These are phyloP conservation scores for Coreius guichenoti DNA, from an alignment of 2,797 vertebrate species.

Conservation along the genomic window DNA sequence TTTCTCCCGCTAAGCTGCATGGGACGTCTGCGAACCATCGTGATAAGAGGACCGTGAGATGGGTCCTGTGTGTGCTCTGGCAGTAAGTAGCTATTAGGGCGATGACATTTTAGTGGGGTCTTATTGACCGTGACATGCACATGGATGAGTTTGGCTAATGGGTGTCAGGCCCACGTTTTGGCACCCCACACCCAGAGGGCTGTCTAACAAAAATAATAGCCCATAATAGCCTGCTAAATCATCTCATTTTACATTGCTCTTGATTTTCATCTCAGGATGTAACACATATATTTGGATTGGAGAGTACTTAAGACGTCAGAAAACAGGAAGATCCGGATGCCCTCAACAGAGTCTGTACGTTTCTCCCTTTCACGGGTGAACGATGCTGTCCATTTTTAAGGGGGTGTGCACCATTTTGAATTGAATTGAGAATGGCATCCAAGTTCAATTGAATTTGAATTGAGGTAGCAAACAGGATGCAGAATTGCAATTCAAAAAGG, in stretches of 20 bases:
- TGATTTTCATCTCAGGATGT: neutral
- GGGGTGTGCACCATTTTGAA: neutral
- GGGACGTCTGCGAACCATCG: slow-evolving; percentile 50
- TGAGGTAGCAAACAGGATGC: neutral
- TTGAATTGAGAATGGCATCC: neutral
- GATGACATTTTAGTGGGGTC: slow-evolving; percentile 53
- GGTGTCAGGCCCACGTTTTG: slow-evolving; percentile 45
- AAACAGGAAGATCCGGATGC: neutral
- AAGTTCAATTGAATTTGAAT: neutral
- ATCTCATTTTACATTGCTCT: slow-evolving; percentile 13
- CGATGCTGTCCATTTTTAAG: slow-evolving; percentile 41
- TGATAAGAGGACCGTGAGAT: slow-evolving; percentile 56
- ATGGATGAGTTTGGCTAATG: slow-evolving; percentile 46
- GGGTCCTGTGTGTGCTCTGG: slow-evolving; percentile 47
- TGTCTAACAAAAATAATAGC: slow-evolving; percentile 20
- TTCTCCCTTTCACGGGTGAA: neutral
- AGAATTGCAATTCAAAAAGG: neutral
- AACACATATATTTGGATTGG: slow-evolving; percentile 2
- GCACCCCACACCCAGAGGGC: slow-evolving; percentile 39
- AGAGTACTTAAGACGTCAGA: neutral
- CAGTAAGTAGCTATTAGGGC: slow-evolving; percentile 56
- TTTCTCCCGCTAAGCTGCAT: slow-evolving; percentile 58
- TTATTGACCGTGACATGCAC: slow-evolving; percentile 51
- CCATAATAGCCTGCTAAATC: slow-evolving; percentile 39
- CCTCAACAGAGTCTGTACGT: neutral